Percentiles rank a stretch among this genome's conserved stretches.
Conservation (phyloP, 2,888 invertebrate species). For the Tenthredo distinguenda region DNA sequence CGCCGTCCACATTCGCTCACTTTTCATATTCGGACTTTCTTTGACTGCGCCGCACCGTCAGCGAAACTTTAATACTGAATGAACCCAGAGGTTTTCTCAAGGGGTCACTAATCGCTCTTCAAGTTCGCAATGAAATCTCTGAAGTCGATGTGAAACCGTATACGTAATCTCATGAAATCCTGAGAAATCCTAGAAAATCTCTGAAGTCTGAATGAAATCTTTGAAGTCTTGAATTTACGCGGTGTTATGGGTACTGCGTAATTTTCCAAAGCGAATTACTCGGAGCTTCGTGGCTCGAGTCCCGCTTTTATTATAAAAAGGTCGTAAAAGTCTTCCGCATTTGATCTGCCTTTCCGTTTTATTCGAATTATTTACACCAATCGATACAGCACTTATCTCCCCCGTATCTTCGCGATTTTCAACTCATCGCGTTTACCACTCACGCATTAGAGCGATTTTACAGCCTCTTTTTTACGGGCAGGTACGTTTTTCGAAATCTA, state of each 20-base stretch:
- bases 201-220: neutral
- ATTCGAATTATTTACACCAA: neutral
- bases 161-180: neutral
- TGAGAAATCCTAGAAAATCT: neutral
- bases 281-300: neutral
- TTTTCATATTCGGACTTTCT: neutral
- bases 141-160: neutral
- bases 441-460: neutral
- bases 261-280: neutral
- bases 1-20: neutral
- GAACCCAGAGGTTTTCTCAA: neutral
- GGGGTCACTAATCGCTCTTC: neutral
- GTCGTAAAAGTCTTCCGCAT: conserved; percentile 16
- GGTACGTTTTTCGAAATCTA: neutral
- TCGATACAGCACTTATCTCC: neutral
- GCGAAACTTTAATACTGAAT: neutral
- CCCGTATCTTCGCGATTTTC: neutral
- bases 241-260: neutral
- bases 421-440: neutral
- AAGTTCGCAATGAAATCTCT: neutral
- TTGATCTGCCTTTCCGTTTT: neutral
- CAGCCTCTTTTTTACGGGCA: neutral
- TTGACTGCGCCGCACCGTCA: neutral
- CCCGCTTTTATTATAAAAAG: neutral
- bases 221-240: neutral